phyloP scores from a whole-genome alignment of 2,888 invertebrate genomes.

The Quadroppia sp. region DNA sequence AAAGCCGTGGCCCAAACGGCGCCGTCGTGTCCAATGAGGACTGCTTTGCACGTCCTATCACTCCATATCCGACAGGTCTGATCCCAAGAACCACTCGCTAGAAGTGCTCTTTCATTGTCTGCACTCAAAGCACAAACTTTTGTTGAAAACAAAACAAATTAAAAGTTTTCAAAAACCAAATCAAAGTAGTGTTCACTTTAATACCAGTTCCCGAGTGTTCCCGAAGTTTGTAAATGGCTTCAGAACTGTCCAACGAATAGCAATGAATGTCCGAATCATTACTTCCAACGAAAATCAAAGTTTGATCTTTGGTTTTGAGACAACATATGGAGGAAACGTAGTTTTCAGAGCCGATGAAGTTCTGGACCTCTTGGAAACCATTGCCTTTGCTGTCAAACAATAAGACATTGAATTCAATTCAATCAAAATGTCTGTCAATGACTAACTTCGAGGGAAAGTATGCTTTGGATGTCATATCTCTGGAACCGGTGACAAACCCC shows the following conservation, averaged over 20 bases:
- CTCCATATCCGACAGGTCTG: constrained; percentile 78
- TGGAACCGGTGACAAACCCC: constrained; percentile 76
- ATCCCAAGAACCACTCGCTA: constrained; percentile 91
- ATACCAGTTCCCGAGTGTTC: constrained; percentile 71
- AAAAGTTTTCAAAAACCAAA: neutral
- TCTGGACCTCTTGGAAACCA: constrained; percentile 28
- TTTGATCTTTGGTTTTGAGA: constrained; percentile 65
- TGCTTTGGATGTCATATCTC: constrained; percentile 59
- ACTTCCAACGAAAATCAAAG: constrained; percentile 79
- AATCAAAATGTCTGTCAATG: neutral
- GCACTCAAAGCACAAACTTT: constrained; percentile 56
- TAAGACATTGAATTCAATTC: neutral
- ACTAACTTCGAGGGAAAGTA: constrained; percentile 29
- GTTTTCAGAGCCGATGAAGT: constrained; percentile 67
- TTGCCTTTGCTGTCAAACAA: constrained; percentile 5
- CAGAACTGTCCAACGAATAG: constrained; percentile 66
- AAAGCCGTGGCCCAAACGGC: constrained; percentile 74
- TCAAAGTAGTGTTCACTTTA: neutral
- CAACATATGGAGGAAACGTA: constrained; percentile 78
- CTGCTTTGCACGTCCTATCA: constrained; percentile 58
- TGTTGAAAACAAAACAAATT: constrained; percentile 40
- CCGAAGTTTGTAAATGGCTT: constrained; percentile 65
- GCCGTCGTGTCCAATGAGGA: constrained; percentile 59
- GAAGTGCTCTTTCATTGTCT: constrained; percentile 54
- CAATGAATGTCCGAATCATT: constrained; percentile 79